Base-by-base conservation (phyloP, 2,888 invertebrate species). In the Philhelius pedissequus region DNA sequence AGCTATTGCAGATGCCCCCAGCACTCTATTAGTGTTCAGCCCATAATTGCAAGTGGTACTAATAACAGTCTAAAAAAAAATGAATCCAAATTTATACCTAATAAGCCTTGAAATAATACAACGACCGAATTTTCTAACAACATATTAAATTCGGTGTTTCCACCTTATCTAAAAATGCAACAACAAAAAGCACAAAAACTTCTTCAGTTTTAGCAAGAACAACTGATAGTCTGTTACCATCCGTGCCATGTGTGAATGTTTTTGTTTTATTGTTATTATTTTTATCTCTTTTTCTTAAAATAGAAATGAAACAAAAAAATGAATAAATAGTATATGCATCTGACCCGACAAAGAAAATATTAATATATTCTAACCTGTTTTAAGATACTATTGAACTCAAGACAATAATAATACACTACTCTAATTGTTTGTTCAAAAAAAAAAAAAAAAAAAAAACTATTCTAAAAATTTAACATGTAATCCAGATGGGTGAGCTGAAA, bases 181-280 rank as follows among this genome's bases (percentile, higher is more conserved):
- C n/a, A 54, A 11, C 2, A 18, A 18, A 18, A 30, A 18, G n/a
- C n/a, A n/a, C n/a, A 56, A 8, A 6, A 20, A 32, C 0, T n/a
- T n/a, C n/a, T 50, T 25, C 50, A n/a, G 4, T 25, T 27, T 27
- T 9, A 13, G 18, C 32, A 56, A 30, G 18, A 30, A 32, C 11
- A 60, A 62, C 8, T 45, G 62, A 62, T 62, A 62, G 62, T 18
- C 30, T 45, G 62, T 62, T 62, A 45, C 43, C 45, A 62, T 43
- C 62, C 62, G 18, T 45, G 30, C 43, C 27, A 62, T 62, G 62
- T 40, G 40, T 43, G 25, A 27, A 27, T 30, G 9, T 22, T 22
- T 60, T 60, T 15, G 2, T 60, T 25, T 60, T 60, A 13, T 60
- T 60, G 8, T 15, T 60, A 5, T 22, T n/a, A 6, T 27, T 27